phyloP scores from a whole-genome alignment of 2,113 vertebrate genomes.

The Numenius arquata region DNA sequence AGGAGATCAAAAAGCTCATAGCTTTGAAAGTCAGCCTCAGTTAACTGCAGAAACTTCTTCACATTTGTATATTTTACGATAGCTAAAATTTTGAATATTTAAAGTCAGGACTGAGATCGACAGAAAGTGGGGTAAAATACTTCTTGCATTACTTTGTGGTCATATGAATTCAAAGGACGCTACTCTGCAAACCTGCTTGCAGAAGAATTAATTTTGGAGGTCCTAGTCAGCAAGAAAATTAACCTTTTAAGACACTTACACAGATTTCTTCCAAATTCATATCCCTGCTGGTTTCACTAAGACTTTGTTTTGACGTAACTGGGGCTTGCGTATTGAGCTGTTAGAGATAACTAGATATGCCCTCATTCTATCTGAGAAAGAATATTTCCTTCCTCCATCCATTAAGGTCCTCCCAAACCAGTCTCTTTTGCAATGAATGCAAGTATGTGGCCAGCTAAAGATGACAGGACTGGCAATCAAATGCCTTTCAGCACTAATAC shows the following conservation, averaged over 20 bases:
- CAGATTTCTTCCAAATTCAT: background rate
- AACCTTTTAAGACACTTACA: background rate
- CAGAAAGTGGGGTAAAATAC: background rate
- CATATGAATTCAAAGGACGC: background rate
- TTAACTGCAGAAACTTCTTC: constrained; percentile 47
- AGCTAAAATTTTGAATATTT: constrained; percentile 59
- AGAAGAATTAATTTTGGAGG: background rate
- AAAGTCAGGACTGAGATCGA: background rate
- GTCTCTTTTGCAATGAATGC: background rate
- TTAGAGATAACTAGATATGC: background rate
- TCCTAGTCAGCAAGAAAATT: background rate
- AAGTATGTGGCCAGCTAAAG: background rate
- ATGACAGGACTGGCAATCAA: background rate
- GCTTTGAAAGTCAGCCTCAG: constrained; percentile 39
- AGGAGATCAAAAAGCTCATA: constrained; percentile 36
- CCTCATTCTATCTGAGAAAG: background rate
- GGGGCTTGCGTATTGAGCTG: background rate
- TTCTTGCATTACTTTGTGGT: background rate
- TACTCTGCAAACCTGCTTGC: background rate
- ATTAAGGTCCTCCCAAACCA: background rate
- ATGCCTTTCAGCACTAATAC: background rate
- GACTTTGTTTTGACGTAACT: background rate
- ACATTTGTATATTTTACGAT: constrained; percentile 53
- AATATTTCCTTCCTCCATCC: background rate
- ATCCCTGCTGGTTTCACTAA: background rate